phyloP scores from a whole-genome alignment of 2,797 vertebrate genomes.

The Dipus sagitta region DNA sequence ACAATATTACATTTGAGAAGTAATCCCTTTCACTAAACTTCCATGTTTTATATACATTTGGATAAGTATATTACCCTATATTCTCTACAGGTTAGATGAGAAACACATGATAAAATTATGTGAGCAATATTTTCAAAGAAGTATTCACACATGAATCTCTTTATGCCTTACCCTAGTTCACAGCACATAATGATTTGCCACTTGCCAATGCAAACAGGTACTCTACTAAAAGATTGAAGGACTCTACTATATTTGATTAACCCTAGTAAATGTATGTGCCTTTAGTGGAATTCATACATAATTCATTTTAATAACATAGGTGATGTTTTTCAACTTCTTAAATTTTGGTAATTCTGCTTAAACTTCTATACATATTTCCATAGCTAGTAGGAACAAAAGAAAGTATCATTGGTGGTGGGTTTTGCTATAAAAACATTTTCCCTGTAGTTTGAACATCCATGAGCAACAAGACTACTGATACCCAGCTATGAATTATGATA shows the following conservation, averaged over 20 bases:
- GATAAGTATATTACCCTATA: background rate
- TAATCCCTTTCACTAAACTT: background rate
- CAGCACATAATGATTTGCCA: background rate
- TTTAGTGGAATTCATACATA: slow-evolving; percentile 40
- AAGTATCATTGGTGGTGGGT: slow-evolving; percentile 72
- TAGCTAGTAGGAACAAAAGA: slow-evolving; percentile 72
- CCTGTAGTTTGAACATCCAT: slow-evolving; percentile 75
- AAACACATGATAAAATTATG: background rate
- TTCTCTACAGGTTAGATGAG: background rate
- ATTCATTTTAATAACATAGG: slow-evolving; percentile 12
- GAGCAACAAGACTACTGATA: slow-evolving; percentile 78
- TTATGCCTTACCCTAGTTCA: background rate
- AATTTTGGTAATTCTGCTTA: slow-evolving; percentile 54
- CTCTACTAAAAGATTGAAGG: background rate
- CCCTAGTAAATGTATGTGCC: background rate
- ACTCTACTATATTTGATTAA: background rate
- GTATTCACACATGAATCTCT: background rate
- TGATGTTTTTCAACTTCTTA: slow-evolving; percentile 49
- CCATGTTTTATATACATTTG: background rate
- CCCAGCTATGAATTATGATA: slow-evolving; percentile 75
- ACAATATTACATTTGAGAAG: background rate
- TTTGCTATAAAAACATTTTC: slow-evolving; percentile 82
- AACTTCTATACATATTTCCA: slow-evolving; percentile 42
- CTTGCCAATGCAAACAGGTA: background rate
- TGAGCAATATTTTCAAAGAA: slow-evolving; percentile 2